Base-by-base conservation (phyloP, 1,140 invertebrate genomes). In the Physella acuta region DNA sequence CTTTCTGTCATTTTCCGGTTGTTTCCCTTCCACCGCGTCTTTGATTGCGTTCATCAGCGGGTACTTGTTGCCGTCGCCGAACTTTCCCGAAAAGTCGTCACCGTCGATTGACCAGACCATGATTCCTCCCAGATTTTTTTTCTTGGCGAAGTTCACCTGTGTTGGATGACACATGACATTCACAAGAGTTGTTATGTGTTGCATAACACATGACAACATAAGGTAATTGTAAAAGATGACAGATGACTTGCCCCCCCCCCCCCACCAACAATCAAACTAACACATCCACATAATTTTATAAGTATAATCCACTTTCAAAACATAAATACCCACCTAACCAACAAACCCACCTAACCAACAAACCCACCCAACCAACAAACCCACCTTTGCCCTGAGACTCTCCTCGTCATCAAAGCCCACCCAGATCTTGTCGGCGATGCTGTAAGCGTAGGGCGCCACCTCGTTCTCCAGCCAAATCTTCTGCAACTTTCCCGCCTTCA, bases 91-190 rank as follows among this genome's bases (percentile, higher is more conserved):
- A 30, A 59, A 59, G 67, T 82, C 81, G 58, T 82, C 96, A 92
- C 97, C 94, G 77, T 97, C 94, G 0, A 98, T 88, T 0, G 94
- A 95, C 96, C 95, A 98, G 0, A 95, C 91, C 94, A 98, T 98
- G 33, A 95, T 94, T 20, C 96, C 96, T 31, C 91, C 95, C 78
- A 91, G 98, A 20, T 91, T 92, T 64, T 92, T 93, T 26, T 56
- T 67, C 64, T 67, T 56, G 53, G 52, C 52, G 30, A 37, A 67
- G 51, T 67, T 55, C 3, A 67, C 64, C 55, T 59, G 67, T n/a
- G n/a, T n/a, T n/a, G n/a, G n/a, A n/a, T n/a, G n/a, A n/a, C n/a
- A n/a, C n/a, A n/a, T n/a, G n/a, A n/a, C n/a, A n/a, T n/a, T n/a
- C n/a, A n/a, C n/a, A n/a, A n/a, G n/a, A n/a, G n/a, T n/a, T n/a